Evolutionary conservation across 2,888 invertebrate genomes (phyloP).

Genomic region (Agrotis clavis): DNA sequence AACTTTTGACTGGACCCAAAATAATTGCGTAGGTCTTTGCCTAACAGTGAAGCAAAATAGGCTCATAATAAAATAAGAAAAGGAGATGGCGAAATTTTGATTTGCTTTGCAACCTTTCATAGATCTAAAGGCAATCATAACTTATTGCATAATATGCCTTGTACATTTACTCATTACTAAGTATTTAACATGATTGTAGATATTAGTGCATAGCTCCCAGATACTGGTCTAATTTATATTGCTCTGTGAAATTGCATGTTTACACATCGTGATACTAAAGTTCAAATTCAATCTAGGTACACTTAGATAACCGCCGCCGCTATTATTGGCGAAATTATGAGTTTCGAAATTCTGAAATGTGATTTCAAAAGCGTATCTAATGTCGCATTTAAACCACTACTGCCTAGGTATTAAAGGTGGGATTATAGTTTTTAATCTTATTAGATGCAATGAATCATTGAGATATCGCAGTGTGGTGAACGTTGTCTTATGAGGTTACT

Average conservation of each 20-base stretch:
- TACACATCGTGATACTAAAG: constrained; percentile 52
- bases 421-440: constrained; percentile 54
- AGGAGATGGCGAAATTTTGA: too few relatives aligned
- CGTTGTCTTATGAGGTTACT: neutral
- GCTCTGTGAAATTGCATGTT: constrained; percentile 45
- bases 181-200: constrained; percentile 41
- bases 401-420: constrained; percentile 26
- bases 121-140: neutral
- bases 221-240: constrained; percentile 43
- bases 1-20: too few relatives aligned
- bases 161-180: constrained; percentile 17
- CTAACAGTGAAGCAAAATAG: too few relatives aligned
- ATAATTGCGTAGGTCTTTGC: too few relatives aligned
- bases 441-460: constrained; percentile 30
- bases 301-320: constrained; percentile 20
- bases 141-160: neutral
- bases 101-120: neutral
- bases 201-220: constrained; percentile 30
- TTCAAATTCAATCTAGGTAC: constrained; percentile 45
- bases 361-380: constrained; percentile 47
- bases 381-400: constrained; percentile 26
- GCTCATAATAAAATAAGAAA: too few relatives aligned
- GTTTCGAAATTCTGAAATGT: constrained; percentile 47
- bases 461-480: constrained; percentile 8
- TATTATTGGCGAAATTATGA: constrained; percentile 34